Base-by-base conservation (phyloP, 2,888 invertebrate species). In the Amphimallon solstitiale region DNA sequence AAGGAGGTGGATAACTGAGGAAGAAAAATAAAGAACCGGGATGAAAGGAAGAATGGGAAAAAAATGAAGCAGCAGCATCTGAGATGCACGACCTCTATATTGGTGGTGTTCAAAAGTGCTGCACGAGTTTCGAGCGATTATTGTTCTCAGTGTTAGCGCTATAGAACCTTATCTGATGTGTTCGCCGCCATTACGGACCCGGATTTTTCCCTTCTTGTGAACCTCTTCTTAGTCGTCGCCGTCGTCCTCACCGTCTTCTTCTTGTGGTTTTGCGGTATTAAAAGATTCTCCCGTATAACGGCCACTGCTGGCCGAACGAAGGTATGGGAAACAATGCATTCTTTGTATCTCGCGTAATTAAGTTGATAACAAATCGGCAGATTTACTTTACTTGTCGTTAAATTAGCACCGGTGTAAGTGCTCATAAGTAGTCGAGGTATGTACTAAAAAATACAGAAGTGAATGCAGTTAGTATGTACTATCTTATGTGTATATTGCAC, bases 311-410 rank as follows among this genome's bases (percentile, higher is more conserved):
- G 23, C 21, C 1, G 21, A 29, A 29, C 29, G 29, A 63, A 38
- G 64, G 66, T 67, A 60, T 72, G 71, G 71, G 70, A 72, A 72
- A 72, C 72, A 72, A 72, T 72, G 68, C 64, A 35, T 49, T 64
- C 59, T 59, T 51, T 63, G 62, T 68, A 72, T 71, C 68, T 71
- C 67, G 65, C 65, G 69, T 71, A 69, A 72, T 72, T 72, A 73
- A 72, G 65, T 68, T 70, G 71, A 72, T 72, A 71, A 68, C 71
- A 67, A 70, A 72, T 70, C 71, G 70, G 46, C 56, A 69, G 71
- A 72, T 70, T 72, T 72, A 71, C 69, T 59, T 66, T 49, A 62
- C 45, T 63, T 68, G 71, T 71, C 69, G 70, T 63, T 70, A 70
- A 72, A 72, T 72, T 72, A 69, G 68, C 68, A 68, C 69, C 63